Evolutionary conservation across 2,797 vertebrate genomes (phyloP).

Genomic region (Ispidina picta): DNA sequence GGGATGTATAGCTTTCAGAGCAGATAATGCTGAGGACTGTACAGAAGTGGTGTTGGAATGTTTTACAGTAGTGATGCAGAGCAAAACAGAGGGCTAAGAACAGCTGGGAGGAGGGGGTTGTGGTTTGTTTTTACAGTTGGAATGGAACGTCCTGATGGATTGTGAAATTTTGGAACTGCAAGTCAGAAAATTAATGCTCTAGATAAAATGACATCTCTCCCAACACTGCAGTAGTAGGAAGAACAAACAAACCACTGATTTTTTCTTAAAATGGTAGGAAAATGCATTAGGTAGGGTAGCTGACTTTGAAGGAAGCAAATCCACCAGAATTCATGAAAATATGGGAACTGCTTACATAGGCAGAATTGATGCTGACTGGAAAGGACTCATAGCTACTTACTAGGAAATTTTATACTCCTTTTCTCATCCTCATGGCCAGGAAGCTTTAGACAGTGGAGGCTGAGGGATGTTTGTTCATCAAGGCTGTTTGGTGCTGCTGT

Average conservation of each 20-base stretch:
- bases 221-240: neutral
- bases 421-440: neutral
- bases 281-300: neutral
- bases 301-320: neutral
- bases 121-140: neutral
- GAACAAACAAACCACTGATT: neutral
- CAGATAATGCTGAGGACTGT: neutral
- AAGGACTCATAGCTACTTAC: neutral
- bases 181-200: neutral
- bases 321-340: neutral
- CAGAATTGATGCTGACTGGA: neutral
- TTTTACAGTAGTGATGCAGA: neutral
- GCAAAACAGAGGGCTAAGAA: neutral
- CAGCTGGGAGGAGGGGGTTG: neutral
- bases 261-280: neutral
- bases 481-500: neutral
- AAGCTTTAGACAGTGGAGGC: neutral
- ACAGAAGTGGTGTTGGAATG: neutral
- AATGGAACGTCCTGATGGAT: neutral
- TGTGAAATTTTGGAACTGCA: neutral
- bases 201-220: neutral
- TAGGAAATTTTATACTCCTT: neutral
- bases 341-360: neutral
- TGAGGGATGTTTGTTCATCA: neutral
- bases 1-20: neutral